Evolutionary conservation across 2,797 vertebrate genomes (phyloP).

Genomic region (Mormyrus hasselquistii): DNA sequence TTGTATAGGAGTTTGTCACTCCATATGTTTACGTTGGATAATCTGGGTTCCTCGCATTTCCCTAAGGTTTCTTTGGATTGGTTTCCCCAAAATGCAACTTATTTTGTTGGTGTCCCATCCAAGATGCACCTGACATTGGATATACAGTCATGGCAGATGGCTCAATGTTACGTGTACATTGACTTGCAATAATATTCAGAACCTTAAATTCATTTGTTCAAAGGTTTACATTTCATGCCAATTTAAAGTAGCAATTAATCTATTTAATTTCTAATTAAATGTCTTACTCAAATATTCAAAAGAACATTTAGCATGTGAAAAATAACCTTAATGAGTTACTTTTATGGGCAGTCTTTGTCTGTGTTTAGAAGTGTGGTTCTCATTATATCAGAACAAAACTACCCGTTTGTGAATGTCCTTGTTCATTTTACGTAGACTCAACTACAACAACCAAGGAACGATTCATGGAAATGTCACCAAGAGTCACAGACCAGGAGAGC

Average conservation of each 20-base stretch:
- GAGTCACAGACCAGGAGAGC: background rate
- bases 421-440: background rate
- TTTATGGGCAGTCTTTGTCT: background rate
- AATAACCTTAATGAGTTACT: conserved; percentile 1
- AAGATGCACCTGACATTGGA: background rate
- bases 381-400: background rate
- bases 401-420: background rate
- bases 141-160: background rate
- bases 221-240: background rate
- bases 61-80: background rate
- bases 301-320: background rate
- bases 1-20: background rate
- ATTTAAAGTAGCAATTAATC: conserved; percentile 1
- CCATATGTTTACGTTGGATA: background rate
- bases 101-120: background rate
- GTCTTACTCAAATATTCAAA: conserved; percentile 3
- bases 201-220: background rate
- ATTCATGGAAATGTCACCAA: background rate
- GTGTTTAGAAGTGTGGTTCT: background rate
- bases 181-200: background rate
- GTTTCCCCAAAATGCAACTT: background rate
- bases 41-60: background rate
- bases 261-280: background rate
- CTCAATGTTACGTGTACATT: background rate
- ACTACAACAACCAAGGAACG: background rate